These are phyloP conservation scores for Orchestes rusci DNA, from an alignment of 2,888 invertebrate genomes.

Conservation along the genomic window DNA sequence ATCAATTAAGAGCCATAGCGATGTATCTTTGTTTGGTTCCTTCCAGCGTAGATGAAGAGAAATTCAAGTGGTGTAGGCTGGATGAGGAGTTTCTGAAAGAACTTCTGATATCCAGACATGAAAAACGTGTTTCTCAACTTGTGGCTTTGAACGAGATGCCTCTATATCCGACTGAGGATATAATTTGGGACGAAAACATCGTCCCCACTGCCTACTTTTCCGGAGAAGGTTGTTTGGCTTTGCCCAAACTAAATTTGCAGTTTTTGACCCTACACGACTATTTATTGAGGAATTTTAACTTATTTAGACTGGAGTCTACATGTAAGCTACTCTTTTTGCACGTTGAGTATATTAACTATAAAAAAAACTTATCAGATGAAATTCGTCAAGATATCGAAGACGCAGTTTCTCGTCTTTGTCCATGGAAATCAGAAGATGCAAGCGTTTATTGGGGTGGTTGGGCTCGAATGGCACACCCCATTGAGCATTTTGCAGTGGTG, in stretches of 20 bases:
- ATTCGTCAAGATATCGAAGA: constrained; percentile 98
- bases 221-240: constrained; percentile 89
- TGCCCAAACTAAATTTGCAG: constrained; percentile 96
- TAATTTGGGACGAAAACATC: constrained; percentile 98
- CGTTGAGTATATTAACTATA: neutral
- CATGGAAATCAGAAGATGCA: constrained; percentile 86
- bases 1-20: constrained; percentile 77
- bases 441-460: constrained; percentile 91
- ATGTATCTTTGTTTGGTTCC: constrained; percentile 84
- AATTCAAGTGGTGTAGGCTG: constrained; percentile 68
- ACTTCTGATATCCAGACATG: constrained; percentile 73
- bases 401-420: constrained; percentile 88
- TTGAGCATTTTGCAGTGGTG: constrained; percentile 86
- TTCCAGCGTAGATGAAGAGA: constrained; percentile 57
- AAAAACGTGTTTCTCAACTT: constrained; percentile 82
- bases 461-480: constrained; percentile 97
- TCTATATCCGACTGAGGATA: constrained; percentile 93
- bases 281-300: constrained; percentile 90
- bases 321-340: constrained; percentile 62
- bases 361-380: constrained; percentile 65
- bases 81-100: constrained; percentile 79
- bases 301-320: constrained; percentile 96
- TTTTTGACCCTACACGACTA: constrained; percentile 98
- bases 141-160: constrained; percentile 97
- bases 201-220: constrained; percentile 97